phyloP scores from a whole-genome alignment of 2,888 invertebrate genomes.

The Dynastes tityus region DNA sequence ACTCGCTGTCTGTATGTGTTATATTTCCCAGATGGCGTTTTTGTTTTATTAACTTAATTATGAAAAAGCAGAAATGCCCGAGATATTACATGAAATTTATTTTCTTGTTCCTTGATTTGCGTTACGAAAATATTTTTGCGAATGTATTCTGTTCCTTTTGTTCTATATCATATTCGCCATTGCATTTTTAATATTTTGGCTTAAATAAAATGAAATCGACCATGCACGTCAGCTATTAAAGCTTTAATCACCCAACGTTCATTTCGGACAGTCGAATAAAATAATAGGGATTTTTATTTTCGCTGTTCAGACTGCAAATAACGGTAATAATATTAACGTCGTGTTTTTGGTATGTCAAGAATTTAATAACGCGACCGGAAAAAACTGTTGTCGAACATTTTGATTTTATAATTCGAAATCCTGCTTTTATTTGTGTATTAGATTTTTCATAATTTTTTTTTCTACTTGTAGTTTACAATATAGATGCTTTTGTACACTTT shows the following conservation, averaged over 20 bases:
- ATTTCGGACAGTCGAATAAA: neutral
- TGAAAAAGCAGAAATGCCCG: slow-evolving; percentile 42
- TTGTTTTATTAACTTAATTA: slow-evolving; percentile 46
- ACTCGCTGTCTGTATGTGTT: slow-evolving; percentile 37
- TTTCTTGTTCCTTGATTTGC: slow-evolving; percentile 26
- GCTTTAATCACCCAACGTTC: neutral
- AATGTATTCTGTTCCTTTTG: slow-evolving; percentile 13
- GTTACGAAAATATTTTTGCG: slow-evolving; percentile 31
- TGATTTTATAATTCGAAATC: slow-evolving; percentile 6
- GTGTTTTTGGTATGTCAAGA: neutral
- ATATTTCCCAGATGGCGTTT: slow-evolving; percentile 36
- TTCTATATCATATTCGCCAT: neutral
- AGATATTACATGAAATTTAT: slow-evolving; percentile 28
- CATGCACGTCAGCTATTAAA: neutral
- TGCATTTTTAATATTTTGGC: neutral
- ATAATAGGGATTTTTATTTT: neutral
- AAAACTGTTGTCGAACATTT: slow-evolving; percentile 14
- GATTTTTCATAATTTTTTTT: too few relatives aligned
- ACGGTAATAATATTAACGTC: slow-evolving; percentile 7
- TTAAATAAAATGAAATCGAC: neutral
- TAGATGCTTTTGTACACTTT: too few relatives aligned
- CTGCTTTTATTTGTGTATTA: neutral
- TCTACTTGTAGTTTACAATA: too few relatives aligned
- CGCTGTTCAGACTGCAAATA: neutral
- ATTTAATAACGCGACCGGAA: slow-evolving; percentile 10